Evolutionary conservation across 1,140 invertebrate genomes (phyloP), one percentile per base, ranked within the genome.

Genomic region (Amphibalanus amphitrite): DNA sequence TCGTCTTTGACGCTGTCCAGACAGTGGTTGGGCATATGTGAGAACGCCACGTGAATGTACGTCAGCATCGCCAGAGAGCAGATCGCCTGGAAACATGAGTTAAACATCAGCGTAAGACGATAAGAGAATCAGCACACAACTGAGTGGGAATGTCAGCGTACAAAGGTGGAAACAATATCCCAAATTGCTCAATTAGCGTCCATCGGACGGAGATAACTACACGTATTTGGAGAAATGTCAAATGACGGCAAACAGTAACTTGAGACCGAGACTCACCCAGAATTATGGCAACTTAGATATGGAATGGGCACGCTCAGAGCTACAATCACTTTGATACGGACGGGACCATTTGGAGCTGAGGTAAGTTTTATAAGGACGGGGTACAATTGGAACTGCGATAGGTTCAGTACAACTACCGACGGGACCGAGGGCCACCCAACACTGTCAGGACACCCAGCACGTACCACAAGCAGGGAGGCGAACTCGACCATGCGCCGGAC

Each of bases 41-140:
- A 93, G 81, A 97, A 97, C 65, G 90, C 89, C 78, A 95, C 86
- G 79, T 98, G 96, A 76, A 98, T 94, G 80, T 98, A 98, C 40
- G 91, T 88, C 74, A 98, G 84, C 59, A 95, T 88, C 79, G 92
- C 92, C 80, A 98, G 90, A 72, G 93, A 90, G 33, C 87, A 79
- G 73, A 97, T 82, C 20, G 95, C 94, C 87, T 89, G 80, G 72
- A 85, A 73, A 75, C 40, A 75, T n/a, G n/a, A n/a, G n/a, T n/a
- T n/a, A n/a, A n/a, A n/a, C n/a, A n/a, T n/a, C n/a, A n/a, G n/a
- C n/a, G n/a, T n/a, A n/a, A n/a, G n/a, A n/a, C n/a, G n/a, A n/a
- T n/a, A n/a, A n/a, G n/a, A n/a, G n/a, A n/a, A n/a, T n/a, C n/a
- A n/a, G n/a, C n/a, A n/a, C n/a, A n/a, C n/a, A n/a, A n/a, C n/a